Percentiles rank a stretch among this genome's conserved stretches.
Conservation (phyloP, 2,888 invertebrate genomes). For the Eristalis arbustorum region DNA sequence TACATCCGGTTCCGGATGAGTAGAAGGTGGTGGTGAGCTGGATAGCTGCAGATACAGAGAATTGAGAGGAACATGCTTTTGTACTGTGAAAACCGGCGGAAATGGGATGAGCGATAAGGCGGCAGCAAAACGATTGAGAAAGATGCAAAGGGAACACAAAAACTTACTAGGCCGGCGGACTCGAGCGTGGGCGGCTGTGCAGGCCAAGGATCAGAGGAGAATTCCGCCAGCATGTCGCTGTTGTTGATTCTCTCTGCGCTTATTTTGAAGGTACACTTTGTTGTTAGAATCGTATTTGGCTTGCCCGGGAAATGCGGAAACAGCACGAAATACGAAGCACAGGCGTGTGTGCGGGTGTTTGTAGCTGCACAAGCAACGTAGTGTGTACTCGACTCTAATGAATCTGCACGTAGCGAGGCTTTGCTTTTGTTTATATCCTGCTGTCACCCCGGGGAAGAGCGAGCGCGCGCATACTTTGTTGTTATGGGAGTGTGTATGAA, state of each 20-base stretch:
- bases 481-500: background rate
- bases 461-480: conserved; percentile 3
- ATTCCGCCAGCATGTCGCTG: background rate
- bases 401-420: conserved; percentile 28
- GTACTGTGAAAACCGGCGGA: conserved; percentile 18
- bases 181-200: background rate
- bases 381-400: conserved; percentile 18
- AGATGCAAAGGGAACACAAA: conserved; percentile 34
- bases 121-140: conserved; percentile 9
- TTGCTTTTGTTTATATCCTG: conserved; percentile 16
- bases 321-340: conserved; percentile 3
- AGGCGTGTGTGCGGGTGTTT: too few species aligned
- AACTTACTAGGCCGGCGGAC: conserved; percentile 32
- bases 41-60: conserved; percentile 14
- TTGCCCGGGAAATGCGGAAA: conserved; percentile 63
- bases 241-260: conserved; percentile 20
- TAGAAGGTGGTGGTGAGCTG: background rate
- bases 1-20: conserved; percentile 66
- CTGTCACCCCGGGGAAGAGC: conserved; percentile 11
- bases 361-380: background rate
- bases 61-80: background rate
- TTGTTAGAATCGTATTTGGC: conserved; percentile 49
- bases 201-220: background rate
- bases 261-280: conserved; percentile 19
- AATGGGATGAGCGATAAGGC: conserved; percentile 29